These are phyloP conservation scores for Troilus luridus DNA, from an alignment of 2,888 invertebrate genomes.

Conservation along the genomic window DNA sequence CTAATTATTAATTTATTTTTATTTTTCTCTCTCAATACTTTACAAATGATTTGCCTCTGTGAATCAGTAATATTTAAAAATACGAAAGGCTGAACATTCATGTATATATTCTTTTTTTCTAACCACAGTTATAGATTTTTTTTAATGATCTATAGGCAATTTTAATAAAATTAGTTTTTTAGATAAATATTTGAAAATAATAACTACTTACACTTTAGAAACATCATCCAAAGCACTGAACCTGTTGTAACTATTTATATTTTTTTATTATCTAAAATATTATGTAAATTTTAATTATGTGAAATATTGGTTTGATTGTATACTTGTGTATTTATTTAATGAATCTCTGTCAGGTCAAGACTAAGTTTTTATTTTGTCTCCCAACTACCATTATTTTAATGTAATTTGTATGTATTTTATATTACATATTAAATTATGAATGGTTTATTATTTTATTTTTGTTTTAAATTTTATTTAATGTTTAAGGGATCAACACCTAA, in stretches of 20 bases:
- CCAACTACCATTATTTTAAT: neutral
- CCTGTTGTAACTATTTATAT: neutral
- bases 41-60: neutral
- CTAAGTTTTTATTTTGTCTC: neutral
- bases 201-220: conserved; percentile 14
- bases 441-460: neutral
- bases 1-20: neutral
- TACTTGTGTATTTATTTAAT: neutral
- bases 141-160: conserved; percentile 20
- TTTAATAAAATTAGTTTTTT: neutral
- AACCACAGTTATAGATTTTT: neutral
- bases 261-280: neutral
- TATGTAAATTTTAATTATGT: conserved; percentile 2
- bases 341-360: neutral
- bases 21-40: neutral
- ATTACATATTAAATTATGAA: neutral
- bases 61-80: neutral
- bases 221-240: conserved; percentile 20
- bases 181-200: neutral
- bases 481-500: neutral
- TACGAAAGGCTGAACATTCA: neutral
- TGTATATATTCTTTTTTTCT: neutral
- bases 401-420: neutral
- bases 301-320: neutral
- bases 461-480: conserved; percentile 6